Percentiles rank a stretch among this genome's conserved stretches.
These are phyloP conservation scores for Tringa solitaria DNA, from an alignment of 2,113 vertebrate species.

Conservation along the genomic window DNA sequence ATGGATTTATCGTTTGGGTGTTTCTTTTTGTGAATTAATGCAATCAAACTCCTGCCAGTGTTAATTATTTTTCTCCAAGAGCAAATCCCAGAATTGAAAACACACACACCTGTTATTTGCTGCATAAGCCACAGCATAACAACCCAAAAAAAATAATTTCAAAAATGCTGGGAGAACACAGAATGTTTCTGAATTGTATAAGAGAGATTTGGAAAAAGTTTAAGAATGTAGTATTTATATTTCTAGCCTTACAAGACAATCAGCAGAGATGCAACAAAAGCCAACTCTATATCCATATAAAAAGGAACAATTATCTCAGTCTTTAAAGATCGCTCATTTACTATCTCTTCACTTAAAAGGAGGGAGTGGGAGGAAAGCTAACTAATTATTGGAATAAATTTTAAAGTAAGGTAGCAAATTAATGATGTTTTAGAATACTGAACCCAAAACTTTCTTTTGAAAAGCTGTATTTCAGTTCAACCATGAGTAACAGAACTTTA, in stretches of 20 bases:
- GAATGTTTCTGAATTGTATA: not conserved
- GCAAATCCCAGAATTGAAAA: conserved; percentile 73
- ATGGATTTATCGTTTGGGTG: conserved; percentile 76
- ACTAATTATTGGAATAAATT: not conserved
- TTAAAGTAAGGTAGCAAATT: not conserved
- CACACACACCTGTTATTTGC: conserved; percentile 67
- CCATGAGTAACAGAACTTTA: not conserved
- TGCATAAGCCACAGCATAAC: not conserved
- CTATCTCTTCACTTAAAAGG: not conserved
- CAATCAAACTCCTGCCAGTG: conserved; percentile 76
- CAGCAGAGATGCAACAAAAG: not conserved
- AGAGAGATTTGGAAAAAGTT: not conserved
- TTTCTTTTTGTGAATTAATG: conserved; percentile 76
- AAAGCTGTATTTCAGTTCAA: not conserved
- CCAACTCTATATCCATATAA: not conserved
- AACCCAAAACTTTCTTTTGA: not conserved
- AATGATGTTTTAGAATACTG: not conserved
- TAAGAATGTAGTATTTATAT: not conserved
- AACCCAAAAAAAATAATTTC: not conserved
- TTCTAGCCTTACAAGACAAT: not conserved
- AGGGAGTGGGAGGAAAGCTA: not conserved
- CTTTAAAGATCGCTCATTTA: not conserved
- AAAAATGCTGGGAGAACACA: not conserved
- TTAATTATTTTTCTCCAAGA: conserved; percentile 79
- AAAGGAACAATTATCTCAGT: not conserved